These are phyloP conservation scores for Tipula confusa DNA, from an alignment of 2,888 invertebrate genomes.

Conservation along the genomic window DNA sequence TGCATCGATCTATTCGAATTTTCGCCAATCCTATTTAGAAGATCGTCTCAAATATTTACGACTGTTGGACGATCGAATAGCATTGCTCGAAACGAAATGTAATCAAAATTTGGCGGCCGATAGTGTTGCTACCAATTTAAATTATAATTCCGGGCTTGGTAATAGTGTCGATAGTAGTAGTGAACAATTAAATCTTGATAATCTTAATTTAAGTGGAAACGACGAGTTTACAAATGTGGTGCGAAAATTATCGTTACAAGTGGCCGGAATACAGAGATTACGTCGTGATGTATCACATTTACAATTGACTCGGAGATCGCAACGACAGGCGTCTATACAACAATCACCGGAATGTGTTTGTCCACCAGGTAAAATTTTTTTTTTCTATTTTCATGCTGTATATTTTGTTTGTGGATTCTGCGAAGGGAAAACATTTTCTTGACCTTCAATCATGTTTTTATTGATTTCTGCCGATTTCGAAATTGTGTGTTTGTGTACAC, in stretches of 20 bases:
- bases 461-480: neutral
- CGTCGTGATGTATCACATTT: slow-evolving; percentile 49
- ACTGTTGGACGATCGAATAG: slow-evolving; percentile 48
- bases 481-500: neutral
- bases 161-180: neutral
- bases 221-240: slow-evolving; percentile 40
- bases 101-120: slow-evolving; percentile 32
- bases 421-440: neutral
- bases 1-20: slow-evolving; percentile 47
- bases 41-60: slow-evolving; percentile 45
- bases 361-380: slow-evolving; percentile 59
- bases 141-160: neutral
- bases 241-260: slow-evolving; percentile 42
- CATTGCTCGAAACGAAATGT: slow-evolving; percentile 44
- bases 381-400: neutral
- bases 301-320: slow-evolving; percentile 46
- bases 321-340: slow-evolving; percentile 43
- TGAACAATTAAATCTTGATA: slow-evolving; percentile 32
- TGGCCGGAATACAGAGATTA: slow-evolving; percentile 47
- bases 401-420: neutral
- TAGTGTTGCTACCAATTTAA: too few species aligned
- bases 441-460: slow-evolving; percentile 5
- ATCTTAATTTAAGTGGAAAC: slow-evolving; percentile 1
- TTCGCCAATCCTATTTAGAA: slow-evolving; percentile 47
- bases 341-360: slow-evolving; percentile 58